Percentiles rank a stretch among this genome's conserved stretches.
phyloP scores from a whole-genome alignment of 2,113 vertebrate species.

The Furnarius figulus region DNA sequence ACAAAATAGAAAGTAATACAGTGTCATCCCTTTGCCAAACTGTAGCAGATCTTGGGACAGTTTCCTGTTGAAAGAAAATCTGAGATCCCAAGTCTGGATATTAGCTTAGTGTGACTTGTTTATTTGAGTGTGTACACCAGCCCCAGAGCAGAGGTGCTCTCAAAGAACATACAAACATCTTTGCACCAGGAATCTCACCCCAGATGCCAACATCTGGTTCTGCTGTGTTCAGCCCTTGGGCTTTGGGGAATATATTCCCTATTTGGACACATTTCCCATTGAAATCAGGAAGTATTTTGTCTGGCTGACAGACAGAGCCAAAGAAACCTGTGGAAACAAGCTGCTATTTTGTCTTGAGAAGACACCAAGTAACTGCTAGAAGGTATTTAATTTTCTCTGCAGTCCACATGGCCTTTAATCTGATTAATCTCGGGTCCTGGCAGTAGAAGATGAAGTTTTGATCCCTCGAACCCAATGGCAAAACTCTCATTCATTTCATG shows the following conservation, averaged over 20 bases:
- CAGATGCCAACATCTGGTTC: conserved; percentile 46
- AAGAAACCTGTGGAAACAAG: conserved; percentile 37
- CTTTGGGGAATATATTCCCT: background rate
- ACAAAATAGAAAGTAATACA: conserved; percentile 15
- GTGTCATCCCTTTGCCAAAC: background rate
- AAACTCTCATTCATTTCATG: background rate
- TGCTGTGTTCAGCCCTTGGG: conserved; percentile 18
- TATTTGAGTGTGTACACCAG: background rate
- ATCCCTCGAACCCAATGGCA: background rate
- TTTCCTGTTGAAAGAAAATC: background rate
- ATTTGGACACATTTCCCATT: background rate
- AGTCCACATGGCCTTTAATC: conserved; percentile 16
- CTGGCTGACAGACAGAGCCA: background rate
- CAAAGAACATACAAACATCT: background rate
- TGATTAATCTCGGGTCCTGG: background rate
- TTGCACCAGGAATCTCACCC: background rate
- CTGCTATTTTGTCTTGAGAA: conserved; percentile 9
- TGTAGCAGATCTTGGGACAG: background rate
- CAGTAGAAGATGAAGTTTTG: conserved; percentile 7
- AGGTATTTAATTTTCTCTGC: conserved; percentile 38
- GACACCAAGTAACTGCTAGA: background rate
- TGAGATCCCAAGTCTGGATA: background rate
- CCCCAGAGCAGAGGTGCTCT: background rate
- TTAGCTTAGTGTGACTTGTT: background rate
- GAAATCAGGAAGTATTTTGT: conserved; percentile 26